Base-by-base conservation (phyloP, 2,113 vertebrate genomes). In the Falco punctatus region DNA sequence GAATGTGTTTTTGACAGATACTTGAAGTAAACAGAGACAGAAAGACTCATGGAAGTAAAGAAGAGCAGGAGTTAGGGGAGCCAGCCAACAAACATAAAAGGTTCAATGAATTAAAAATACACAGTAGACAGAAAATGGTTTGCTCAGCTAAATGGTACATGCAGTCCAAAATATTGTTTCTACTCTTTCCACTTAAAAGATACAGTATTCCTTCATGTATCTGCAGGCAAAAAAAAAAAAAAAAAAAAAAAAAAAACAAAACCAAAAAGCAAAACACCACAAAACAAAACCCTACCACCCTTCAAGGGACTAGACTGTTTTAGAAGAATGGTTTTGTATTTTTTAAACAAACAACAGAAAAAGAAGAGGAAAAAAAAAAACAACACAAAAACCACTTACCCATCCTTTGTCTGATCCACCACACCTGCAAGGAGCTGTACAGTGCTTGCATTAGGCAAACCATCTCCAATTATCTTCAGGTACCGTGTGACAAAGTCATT, bases 361-460 rank as follows among this genome's bases (percentile, higher is more conserved):
- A 78, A 86, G 6, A 51, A 54, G 61, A 38, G 21, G 7, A 35
- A 35, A 35, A 35, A 35, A 35, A 26, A 57, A 64, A 13, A 19
- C 38, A 38, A 38, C 10, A 42, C 20, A 67, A 88, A 87, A 71
- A 30, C 0, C 35, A 97, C 98, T 94, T 96, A 99, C 99, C 98
- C 98, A 97, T 99, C 98, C 97, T 99, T 99, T 81, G 98, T 99
- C 96, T 99, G 98, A 97, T 99, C 98, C 97, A 99, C 98, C 86
- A 99, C 98, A 83, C 98, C 98, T 89, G 98, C 98, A 85, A 99
- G 96, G 65, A 99, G 98, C 85, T 98, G 97, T 26, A 98, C 97
- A 40, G 98, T 98, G 91, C 97, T 98, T 11, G 98, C 91, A 57
- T 98, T 98, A 61, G 98, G 97, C 57, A 97, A 97, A 64, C 98